Evolutionary conservation across 2,888 invertebrate species (phyloP).

Genomic region (Penaeus monodon): DNA sequence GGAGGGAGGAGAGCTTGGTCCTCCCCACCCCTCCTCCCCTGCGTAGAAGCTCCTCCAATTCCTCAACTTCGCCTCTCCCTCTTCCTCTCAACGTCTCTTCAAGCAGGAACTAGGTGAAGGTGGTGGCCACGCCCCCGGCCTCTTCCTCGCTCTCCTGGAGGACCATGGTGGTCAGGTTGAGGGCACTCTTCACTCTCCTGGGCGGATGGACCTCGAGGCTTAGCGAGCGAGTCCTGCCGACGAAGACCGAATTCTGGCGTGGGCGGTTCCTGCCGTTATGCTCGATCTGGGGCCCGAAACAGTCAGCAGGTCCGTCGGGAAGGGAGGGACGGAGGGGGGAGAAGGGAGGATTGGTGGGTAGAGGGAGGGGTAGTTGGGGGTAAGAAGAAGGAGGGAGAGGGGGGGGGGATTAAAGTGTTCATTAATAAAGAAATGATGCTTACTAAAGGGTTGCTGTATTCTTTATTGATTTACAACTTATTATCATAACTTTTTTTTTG

Average conservation of each 20-base stretch:
- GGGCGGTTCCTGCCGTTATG: conserved; percentile 70
- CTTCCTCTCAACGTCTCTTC: background rate
- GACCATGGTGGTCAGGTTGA: conserved; percentile 84
- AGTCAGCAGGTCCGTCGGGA: too few species aligned
- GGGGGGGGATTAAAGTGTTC: background rate
- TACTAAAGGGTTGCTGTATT: too few species aligned
- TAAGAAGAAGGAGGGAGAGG: too few species aligned
- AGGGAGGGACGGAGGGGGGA: background rate
- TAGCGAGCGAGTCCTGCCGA: conserved; percentile 68
- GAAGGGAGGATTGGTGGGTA: background rate
- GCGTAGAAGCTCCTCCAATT: too few species aligned
- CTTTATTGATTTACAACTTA: too few species aligned
- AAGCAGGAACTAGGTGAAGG: conserved; percentile 27
- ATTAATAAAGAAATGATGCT: background rate
- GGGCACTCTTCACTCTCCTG: conserved; percentile 84
- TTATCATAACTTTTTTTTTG: too few species aligned
- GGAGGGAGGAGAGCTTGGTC: too few species aligned
- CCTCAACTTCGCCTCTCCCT: too few species aligned
- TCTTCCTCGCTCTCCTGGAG: conserved; percentile 67
- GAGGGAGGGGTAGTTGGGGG: background rate
- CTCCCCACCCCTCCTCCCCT: too few species aligned
- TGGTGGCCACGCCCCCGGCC: conserved; percentile 43
- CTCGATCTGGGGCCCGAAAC: conserved; percentile 4
- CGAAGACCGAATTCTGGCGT: conserved; percentile 88
- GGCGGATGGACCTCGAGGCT: conserved; percentile 76